phyloP scores from a whole-genome alignment of 2,888 invertebrate genomes.

The Penaeus monodon region DNA sequence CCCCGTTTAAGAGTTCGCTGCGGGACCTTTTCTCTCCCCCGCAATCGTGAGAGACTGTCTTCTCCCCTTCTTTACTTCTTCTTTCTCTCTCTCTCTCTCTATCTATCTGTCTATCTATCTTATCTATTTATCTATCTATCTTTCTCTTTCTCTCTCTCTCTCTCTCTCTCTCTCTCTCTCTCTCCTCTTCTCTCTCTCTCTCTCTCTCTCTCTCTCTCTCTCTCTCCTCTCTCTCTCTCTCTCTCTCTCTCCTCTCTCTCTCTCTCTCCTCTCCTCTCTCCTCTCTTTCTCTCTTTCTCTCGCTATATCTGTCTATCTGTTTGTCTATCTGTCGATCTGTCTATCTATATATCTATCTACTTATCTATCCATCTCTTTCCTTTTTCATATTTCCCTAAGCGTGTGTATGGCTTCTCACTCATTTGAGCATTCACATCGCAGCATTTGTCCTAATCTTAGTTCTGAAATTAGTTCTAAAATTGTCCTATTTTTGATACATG shows the following conservation, averaged over 20 bases:
- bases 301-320: neutral
- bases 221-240: neutral
- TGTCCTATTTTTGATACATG: too few relatives aligned
- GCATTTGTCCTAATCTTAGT: too few relatives aligned
- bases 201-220: neutral
- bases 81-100: slow-evolving; percentile 9
- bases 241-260: neutral
- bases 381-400: too few relatives aligned
- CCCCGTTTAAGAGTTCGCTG: too few relatives aligned
- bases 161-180: neutral
- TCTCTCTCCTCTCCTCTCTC: too few relatives aligned
- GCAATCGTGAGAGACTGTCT: too few relatives aligned
- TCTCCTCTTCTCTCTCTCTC: neutral
- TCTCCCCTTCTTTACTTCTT: neutral
- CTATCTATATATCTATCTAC: too few relatives aligned
- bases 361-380: too few relatives aligned
- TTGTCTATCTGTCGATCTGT: neutral
- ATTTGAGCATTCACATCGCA: too few relatives aligned
- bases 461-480: too few relatives aligned
- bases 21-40: too few relatives aligned
- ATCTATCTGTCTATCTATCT: neutral
- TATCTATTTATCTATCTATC: neutral
- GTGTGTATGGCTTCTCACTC: too few relatives aligned
- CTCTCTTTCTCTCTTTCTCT: slow-evolving; percentile 9
- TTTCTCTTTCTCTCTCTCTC: neutral